Evolutionary conservation across 2,113 vertebrate genomes (phyloP).

Genomic region (Acrocephalus arundinaceus): DNA sequence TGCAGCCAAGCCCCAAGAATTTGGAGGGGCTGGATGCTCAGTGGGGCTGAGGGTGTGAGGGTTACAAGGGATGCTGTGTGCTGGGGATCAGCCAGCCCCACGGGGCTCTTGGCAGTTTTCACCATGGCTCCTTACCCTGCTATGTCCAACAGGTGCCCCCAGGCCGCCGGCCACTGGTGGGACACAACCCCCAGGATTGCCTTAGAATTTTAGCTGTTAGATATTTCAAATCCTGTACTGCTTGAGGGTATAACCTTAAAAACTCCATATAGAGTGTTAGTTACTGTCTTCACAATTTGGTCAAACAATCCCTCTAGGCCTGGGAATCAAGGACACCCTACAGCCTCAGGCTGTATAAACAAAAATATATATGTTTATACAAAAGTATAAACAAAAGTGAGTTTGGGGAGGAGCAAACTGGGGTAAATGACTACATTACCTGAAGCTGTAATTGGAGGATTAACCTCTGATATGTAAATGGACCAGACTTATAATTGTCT

Average conservation of each 20-base stretch:
- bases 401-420: background rate
- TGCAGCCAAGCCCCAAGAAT: background rate
- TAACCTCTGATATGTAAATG: too few relatives aligned
- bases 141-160: background rate
- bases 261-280: too few relatives aligned
- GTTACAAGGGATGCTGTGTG: background rate
- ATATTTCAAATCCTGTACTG: background rate
- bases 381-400: background rate
- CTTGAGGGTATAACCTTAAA: background rate
- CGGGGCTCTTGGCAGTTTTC: background rate
- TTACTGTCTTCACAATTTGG: background rate
- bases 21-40: background rate
- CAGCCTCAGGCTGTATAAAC: background rate
- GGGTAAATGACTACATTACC: background rate
- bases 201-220: too few relatives aligned
- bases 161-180: accelerated
- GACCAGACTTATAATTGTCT: too few relatives aligned
- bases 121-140: background rate
- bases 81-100: background rate
- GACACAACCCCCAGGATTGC: background rate
- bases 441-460: background rate
- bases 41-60: background rate
- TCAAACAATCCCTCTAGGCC: too few relatives aligned
- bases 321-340: too few relatives aligned
- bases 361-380: too few relatives aligned